Evolutionary conservation across 1,140 invertebrate genomes (phyloP).

Genomic region (Bombus superbus): DNA sequence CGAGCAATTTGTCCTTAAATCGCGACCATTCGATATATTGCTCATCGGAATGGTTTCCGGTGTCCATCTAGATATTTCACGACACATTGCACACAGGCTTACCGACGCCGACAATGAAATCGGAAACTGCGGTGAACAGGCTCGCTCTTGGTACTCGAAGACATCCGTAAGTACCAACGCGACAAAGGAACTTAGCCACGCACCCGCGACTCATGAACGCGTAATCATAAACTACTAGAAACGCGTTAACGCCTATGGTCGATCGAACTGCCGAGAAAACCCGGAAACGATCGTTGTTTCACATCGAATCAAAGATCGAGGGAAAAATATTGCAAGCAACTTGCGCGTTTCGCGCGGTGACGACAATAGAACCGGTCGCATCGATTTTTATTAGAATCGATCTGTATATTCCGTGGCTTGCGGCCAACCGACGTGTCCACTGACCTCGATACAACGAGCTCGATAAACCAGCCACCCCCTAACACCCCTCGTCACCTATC

Average conservation of each 20-base stretch:
- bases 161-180: not conserved
- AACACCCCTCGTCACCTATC: not conserved
- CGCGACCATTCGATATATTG: not conserved
- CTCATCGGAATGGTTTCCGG: not conserved
- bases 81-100: constrained; percentile 5
- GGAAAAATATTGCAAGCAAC: not conserved
- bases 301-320: too few species aligned
- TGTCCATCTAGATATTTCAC: constrained; percentile 14
- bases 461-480: not conserved
- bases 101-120: constrained; percentile 32
- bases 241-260: too few species aligned
- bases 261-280: too few species aligned
- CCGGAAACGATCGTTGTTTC: not conserved
- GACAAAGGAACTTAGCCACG: not conserved
- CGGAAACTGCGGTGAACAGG: constrained; percentile 35
- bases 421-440: constrained; percentile 31
- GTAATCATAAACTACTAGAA: too few species aligned
- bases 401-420: constrained; percentile 42
- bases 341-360: not conserved
- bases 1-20: not conserved
- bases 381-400: constrained; percentile 52
- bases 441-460: constrained; percentile 52
- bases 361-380: constrained; percentile 10
- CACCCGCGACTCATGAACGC: not conserved
- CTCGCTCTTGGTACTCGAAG: too few species aligned